Evolutionary conservation across 2,797 vertebrate species (phyloP), one percentile per base, ranked within the genome.

Genomic region (Thripadectes ignobilis): DNA sequence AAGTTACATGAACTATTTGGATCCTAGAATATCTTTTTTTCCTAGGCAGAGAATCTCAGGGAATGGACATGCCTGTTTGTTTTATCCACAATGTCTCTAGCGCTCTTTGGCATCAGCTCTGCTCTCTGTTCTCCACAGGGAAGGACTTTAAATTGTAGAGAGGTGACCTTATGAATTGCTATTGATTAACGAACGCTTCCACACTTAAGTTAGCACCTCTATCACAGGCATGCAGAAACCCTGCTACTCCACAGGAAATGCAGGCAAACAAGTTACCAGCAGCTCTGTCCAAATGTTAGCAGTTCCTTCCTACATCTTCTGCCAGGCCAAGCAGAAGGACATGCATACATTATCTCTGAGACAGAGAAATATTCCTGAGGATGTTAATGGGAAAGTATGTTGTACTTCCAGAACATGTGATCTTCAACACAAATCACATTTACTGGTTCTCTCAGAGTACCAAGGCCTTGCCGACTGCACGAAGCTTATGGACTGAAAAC

Each of bases 161-260:
- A 81, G 38, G 9, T 62, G 74, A 82, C 69, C 34, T 69, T 79
- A 67, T 14, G 24, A 51, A 63, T 59, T 76, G 41, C 68, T 58
- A 89, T 76, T 92, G 93, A 92, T 91, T 90, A 91, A 85, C 73
- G 52, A 91, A 85, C 73, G 52, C n/a, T 90, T 92, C 29, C 23
- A 88, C 16, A 2, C 0, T 10, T 66, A 72, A 86, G 45, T 81
- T 81, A 66, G 15, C 62, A 69, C 41, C 41, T 72, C 41, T 52
- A 1, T 18, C 14, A 20, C 0, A 65, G 69, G 27, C 61, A 21
- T 46, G 32, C 45, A 77, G 82, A 38, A 29, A 57, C 17, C 16
- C 74, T 4, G 8, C 39, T 78, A 6, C 51, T 83, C 2, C 4
- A 39, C 17, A 30, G 54, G 71, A 32, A 62, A 18, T 16, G 21